These are phyloP conservation scores for Gymnocheta viridis DNA, from an alignment of 2,888 invertebrate species.

Conservation along the genomic window DNA sequence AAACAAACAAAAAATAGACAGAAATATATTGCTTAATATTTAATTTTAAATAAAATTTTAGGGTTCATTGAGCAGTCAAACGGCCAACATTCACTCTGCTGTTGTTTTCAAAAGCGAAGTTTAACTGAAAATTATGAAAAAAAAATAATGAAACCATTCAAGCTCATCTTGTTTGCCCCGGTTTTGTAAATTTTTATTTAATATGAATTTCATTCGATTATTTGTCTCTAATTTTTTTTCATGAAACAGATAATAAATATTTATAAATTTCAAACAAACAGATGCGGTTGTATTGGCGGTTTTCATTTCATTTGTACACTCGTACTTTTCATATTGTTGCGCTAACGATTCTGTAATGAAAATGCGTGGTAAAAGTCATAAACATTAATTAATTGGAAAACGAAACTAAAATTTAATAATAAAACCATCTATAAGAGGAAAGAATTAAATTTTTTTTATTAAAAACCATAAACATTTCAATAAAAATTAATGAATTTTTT, in stretches of 20 bases:
- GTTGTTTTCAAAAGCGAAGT: constrained; percentile 3
- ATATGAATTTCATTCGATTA: constrained; percentile 59
- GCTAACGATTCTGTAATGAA: constrained; percentile 68
- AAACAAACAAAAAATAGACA: not conserved
- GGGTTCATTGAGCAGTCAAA: constrained; percentile 61
- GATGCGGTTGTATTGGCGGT: constrained; percentile 67
- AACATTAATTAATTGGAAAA: constrained; percentile 70
- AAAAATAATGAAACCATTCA: constrained; percentile 56
- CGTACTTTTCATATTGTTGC: constrained; percentile 31
- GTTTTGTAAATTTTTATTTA: constrained; percentile 36
- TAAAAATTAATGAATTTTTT: constrained; percentile 54
- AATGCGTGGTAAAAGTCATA: constrained; percentile 70
- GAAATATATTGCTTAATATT: constrained; percentile 59
- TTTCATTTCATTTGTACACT: constrained; percentile 41
- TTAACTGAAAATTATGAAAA: constrained; percentile 11
- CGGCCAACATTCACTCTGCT: constrained; percentile 48
- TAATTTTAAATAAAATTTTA: constrained; percentile 57
- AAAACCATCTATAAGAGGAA: constrained; percentile 42
- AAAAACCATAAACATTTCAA: constrained; percentile 70
- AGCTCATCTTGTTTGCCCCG: constrained; percentile 63
- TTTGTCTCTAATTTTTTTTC: constrained; percentile 13
- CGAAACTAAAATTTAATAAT: constrained; percentile 58
- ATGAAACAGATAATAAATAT: constrained; percentile 17
- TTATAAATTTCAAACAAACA: constrained; percentile 61
- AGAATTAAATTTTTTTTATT: constrained; percentile 45